Conservation (phyloP, 2,113 vertebrate genomes). For the Micromys minutus region DNA sequence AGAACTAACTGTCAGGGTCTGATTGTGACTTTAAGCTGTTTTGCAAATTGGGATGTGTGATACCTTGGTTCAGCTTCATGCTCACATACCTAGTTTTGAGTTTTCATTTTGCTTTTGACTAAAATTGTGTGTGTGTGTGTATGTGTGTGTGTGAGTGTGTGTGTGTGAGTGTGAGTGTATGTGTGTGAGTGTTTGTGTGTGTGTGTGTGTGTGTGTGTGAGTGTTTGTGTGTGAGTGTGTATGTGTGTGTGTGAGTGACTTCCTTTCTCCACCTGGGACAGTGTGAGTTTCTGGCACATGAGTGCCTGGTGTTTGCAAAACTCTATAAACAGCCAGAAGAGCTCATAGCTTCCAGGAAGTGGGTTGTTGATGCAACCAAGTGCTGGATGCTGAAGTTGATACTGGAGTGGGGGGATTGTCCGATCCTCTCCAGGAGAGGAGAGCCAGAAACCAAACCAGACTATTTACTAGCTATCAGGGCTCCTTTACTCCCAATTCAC, state of each 20-base stretch:
- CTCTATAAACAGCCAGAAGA: slow-evolving; percentile 73
- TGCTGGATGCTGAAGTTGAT: slow-evolving; percentile 39
- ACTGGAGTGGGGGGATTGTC: background rate
- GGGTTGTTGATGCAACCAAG: slow-evolving; percentile 60
- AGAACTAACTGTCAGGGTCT: background rate
- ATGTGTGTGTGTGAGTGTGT: background rate
- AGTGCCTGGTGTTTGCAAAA: slow-evolving; percentile 48
- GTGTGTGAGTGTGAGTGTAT: background rate
- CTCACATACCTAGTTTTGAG: slow-evolving; percentile 10
- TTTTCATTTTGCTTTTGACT: slow-evolving; percentile 41
- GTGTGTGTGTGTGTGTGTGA: background rate
- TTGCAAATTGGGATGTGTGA: background rate
- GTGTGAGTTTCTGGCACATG: slow-evolving; percentile 55
- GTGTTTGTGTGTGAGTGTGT: background rate
- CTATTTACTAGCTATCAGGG: slow-evolving; percentile 77
- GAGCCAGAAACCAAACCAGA: slow-evolving; percentile 65
- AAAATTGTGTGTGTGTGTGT: too few relatives aligned
- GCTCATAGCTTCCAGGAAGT: slow-evolving; percentile 49
- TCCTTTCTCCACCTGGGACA: background rate
- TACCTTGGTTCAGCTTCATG: background rate
- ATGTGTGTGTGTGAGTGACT: background rate
- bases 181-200: background rate
- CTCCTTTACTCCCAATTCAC: slow-evolving; percentile 64
- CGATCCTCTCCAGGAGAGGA: background rate
- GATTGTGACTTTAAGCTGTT: background rate